Percentiles rank a stretch among this genome's conserved stretches.
Evolutionary conservation across 2,113 vertebrate genomes (phyloP).

Genomic region (Ondatra zibethicus): DNA sequence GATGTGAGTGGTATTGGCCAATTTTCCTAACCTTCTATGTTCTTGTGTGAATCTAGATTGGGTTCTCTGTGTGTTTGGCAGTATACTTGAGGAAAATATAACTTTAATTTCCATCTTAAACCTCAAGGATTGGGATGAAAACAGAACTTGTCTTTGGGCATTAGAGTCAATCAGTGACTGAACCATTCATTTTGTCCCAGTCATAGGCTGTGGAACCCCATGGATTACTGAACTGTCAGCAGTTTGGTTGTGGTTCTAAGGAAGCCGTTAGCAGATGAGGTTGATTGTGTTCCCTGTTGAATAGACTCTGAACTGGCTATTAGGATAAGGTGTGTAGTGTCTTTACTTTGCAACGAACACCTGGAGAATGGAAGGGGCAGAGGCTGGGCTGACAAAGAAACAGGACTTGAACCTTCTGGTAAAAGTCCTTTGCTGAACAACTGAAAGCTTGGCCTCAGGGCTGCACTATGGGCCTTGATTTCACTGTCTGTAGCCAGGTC

Average conservation of each 20-base stretch:
- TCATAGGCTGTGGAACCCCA: not conserved
- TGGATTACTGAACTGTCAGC: not conserved
- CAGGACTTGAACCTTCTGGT: not conserved
- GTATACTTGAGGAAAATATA: not conserved
- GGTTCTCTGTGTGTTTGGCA: not conserved
- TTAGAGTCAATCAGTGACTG: not conserved
- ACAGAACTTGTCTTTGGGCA: not conserved
- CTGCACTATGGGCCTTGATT: not conserved
- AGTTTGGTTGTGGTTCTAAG: not conserved
- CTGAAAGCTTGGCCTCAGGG: not conserved
- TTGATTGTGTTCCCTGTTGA: not conserved
- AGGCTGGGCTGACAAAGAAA: not conserved
- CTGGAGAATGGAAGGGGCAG: not conserved
- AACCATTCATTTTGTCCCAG: not conserved
- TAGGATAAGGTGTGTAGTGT: not conserved
- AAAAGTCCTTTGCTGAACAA: not conserved
- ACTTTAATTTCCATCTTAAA: constrained; percentile 2
- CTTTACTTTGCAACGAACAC: constrained; percentile 17
- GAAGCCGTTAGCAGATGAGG: not conserved
- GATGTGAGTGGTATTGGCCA: not conserved
- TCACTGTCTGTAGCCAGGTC: not conserved
- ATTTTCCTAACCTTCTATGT: not conserved
- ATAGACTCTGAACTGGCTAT: not conserved
- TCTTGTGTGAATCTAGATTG: not conserved
- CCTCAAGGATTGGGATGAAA: not conserved